Percentiles rank a stretch among this genome's conserved stretches.
phyloP scores from a whole-genome alignment of 37 sponge, comb jelly and placozoan species.

The Oscarella lobularis region DNA sequence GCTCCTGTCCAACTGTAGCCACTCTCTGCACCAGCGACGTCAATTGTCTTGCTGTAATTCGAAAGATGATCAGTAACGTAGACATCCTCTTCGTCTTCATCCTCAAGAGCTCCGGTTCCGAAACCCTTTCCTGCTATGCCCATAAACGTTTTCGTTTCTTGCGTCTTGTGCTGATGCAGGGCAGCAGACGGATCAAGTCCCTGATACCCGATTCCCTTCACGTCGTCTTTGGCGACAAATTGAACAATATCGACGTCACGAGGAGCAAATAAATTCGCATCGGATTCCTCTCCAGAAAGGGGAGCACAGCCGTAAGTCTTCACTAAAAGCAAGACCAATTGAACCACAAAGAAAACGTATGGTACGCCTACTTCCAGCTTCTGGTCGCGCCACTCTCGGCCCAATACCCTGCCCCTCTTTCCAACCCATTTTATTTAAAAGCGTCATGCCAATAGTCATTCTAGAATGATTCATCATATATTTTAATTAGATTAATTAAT shows the following conservation, averaged over 20 bases:
- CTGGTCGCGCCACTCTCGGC: constrained; percentile 23
- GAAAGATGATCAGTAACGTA: constrained; percentile 49
- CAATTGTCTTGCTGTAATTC: constrained; percentile 26
- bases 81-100: constrained; percentile 54
- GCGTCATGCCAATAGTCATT: constrained; percentile 44
- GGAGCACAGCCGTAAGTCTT: too few species aligned
- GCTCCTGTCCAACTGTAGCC: too few species aligned
- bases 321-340: background rate
- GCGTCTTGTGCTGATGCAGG: constrained; percentile 4
- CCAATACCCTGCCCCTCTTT: constrained; percentile 85
- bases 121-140: constrained; percentile 87
- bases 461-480: constrained; percentile 6
- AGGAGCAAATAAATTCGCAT: constrained; percentile 59
- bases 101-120: constrained; percentile 88
- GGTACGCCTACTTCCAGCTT: background rate
- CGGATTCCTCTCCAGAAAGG: constrained; percentile 2
- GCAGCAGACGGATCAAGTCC: constrained; percentile 17
- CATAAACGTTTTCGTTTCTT: constrained; percentile 25
- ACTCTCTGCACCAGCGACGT: constrained; percentile 45
- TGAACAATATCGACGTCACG: constrained; percentile 33
- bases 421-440: constrained; percentile 89
- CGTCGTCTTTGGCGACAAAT: constrained; percentile 47
- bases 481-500: background rate
- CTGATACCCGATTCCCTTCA: constrained; percentile 66
- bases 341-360: background rate